These are phyloP conservation scores for Parnassius orleans DNA, from an alignment of 2,888 invertebrate species.

Conservation along the genomic window DNA sequence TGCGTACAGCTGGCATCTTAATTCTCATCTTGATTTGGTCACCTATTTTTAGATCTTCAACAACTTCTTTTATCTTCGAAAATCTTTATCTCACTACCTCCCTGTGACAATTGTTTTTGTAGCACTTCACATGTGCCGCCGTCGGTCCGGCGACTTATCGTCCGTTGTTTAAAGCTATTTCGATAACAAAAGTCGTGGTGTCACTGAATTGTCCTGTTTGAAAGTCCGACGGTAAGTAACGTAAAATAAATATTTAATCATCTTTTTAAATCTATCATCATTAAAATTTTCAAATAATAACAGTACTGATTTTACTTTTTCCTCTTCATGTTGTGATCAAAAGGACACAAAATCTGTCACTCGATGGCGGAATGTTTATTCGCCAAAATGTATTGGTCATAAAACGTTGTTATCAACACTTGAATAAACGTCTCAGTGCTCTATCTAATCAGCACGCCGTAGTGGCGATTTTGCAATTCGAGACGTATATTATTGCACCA, in stretches of 20 bases:
- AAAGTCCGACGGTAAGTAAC: slow-evolving; percentile 67
- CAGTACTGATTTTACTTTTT: slow-evolving; percentile 61
- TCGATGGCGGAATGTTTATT: slow-evolving; percentile 54
- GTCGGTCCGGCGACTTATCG: slow-evolving; percentile 74
- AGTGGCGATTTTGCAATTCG: slow-evolving; percentile 67
- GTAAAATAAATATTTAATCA: slow-evolving; percentile 54
- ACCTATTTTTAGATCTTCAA: slow-evolving; percentile 78
- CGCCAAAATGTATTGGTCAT: slow-evolving; percentile 66
- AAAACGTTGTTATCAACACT: slow-evolving; percentile 71
- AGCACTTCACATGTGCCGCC: slow-evolving; percentile 76
- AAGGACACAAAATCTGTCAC: slow-evolving; percentile 40
- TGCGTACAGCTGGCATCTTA: slow-evolving; percentile 98
- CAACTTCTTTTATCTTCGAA: slow-evolving; percentile 62
- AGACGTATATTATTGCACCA: slow-evolving; percentile 49
- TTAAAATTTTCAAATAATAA: slow-evolving; percentile 37
- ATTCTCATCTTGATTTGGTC: slow-evolving; percentile 94
- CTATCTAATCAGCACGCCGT: slow-evolving; percentile 73
- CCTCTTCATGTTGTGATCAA: slow-evolving; percentile 69
- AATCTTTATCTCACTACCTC: slow-evolving; percentile 67
- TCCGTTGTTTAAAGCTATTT: slow-evolving; percentile 60
- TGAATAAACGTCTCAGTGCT: slow-evolving; percentile 66
- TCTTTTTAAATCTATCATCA: slow-evolving; percentile 59
- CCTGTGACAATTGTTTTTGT: slow-evolving; percentile 63
- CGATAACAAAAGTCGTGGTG: slow-evolving; percentile 64
- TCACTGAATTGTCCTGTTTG: slow-evolving; percentile 54